Conservation (phyloP, 1,140 invertebrate genomes). For the Elymnias hypermnestra region DNA sequence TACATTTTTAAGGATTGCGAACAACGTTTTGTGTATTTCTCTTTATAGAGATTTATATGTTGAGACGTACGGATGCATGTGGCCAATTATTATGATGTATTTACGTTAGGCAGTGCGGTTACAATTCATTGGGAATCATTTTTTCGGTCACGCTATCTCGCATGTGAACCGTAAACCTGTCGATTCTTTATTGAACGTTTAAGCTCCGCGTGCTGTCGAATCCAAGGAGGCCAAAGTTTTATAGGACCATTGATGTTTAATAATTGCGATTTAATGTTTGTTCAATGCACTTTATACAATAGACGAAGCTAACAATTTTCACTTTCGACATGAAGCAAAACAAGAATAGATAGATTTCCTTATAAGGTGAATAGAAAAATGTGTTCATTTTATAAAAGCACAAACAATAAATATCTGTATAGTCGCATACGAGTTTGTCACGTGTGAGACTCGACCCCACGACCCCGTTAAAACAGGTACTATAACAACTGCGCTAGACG, state of each 20-base stretch:
- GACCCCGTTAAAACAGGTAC: conserved; percentile 2
- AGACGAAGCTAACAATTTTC: too few relatives aligned
- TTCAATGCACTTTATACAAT: too few relatives aligned
- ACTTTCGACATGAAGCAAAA: too few relatives aligned
- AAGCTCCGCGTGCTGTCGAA: conserved; percentile 38
- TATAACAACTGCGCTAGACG: neutral
- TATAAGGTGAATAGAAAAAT: too few relatives aligned
- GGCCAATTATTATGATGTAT: conserved; percentile 63
- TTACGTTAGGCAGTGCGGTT: conserved; percentile 46
- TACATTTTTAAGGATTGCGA: too few relatives aligned
- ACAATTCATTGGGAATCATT: conserved; percentile 62
- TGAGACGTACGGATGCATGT: neutral
- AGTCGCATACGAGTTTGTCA: neutral
- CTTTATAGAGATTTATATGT: neutral
- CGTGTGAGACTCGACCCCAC: conserved; percentile 1
- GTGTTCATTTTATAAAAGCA: too few relatives aligned
- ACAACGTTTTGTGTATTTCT: neutral
- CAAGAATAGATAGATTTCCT: too few relatives aligned
- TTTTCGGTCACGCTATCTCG: conserved; percentile 71
- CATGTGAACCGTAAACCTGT: conserved; percentile 55
- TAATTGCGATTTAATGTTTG: too few relatives aligned
- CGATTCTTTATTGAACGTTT: conserved; percentile 58
- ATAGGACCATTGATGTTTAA: too few relatives aligned
- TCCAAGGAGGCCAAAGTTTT: too few relatives aligned
- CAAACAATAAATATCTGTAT: neutral